Evolutionary conservation across 2,888 invertebrate genomes (phyloP), one percentile per base, ranked within the genome.

Genomic region (Parnassius mnemosyne): DNA sequence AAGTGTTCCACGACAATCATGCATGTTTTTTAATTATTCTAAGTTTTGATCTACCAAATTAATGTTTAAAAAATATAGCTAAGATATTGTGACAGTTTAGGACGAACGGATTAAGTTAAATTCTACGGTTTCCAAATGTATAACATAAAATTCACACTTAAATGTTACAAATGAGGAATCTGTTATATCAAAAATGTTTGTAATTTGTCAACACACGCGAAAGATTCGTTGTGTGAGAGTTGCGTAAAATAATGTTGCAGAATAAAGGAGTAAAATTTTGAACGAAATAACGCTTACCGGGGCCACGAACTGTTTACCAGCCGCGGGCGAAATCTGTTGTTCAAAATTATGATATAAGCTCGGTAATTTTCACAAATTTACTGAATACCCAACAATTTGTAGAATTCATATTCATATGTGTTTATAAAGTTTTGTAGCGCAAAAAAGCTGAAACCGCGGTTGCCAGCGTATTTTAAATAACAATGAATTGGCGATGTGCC

Each of bases 301-400:
- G 16, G 13, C 49, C 16, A 13, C 49, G 13, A 13, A 49, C n/a
- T 49, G 73, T 70, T 72, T 71, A 68, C 66, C 61, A 63, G 70
- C 74, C 74, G 67, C 70, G 64, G 61, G 77, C 71, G 53, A 71
- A 74, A 75, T 75, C 73, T 75, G 74, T 74, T 75, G 75, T 75
- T 74, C 60, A 67, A 42, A 65, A 72, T 77, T 77, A 78, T 80
- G 78, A 80, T 76, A 72, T 74, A 75, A 75, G 72, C 71, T 76
- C 71, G 76, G 80, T 84, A 85, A 84, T 85, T 84, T 82, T 76
- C 60, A 69, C 76, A 75, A 85, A 86, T 49, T 49, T 80, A 78
- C 79, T 82, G 85, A 84, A 84, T 84, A 79, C 75, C 69, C 73
- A 66, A 71, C 80, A 81, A 83, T 84, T 84, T 85, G 73, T 74